Evolutionary conservation across 2,888 invertebrate species (phyloP).

Genomic region (Linnaemya tessellans): DNA sequence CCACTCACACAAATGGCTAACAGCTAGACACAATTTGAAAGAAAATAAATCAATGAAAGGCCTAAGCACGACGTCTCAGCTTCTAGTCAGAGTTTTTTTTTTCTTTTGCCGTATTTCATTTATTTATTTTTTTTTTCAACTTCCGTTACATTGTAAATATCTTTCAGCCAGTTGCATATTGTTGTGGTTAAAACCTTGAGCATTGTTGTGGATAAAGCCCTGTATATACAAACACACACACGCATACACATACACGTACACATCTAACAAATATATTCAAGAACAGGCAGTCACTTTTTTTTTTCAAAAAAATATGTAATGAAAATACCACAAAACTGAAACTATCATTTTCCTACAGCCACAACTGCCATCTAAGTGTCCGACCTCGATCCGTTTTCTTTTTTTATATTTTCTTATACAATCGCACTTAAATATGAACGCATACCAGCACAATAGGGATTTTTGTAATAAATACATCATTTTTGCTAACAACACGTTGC

Average conservation of each 20-base stretch:
- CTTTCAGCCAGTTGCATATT: conserved; percentile 17
- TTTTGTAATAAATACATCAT: conserved; percentile 4
- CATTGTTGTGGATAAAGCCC: conserved; percentile 28
- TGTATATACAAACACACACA: conserved; percentile 10
- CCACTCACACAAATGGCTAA: background rate
- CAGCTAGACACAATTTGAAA: background rate
- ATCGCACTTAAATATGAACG: background rate
- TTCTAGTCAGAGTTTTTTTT: background rate
- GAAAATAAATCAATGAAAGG: background rate
- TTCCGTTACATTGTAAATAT: conserved; percentile 37
- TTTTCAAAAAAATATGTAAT: background rate
- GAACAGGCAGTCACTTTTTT: conserved; percentile 9
- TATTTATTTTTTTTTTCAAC: conserved; percentile 7
- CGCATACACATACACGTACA: background rate
- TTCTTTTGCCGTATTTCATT: background rate
- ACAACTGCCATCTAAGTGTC: conserved; percentile 34
- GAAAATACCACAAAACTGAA: conserved; percentile 14
- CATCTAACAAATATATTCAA: background rate
- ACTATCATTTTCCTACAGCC: background rate
- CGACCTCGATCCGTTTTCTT: conserved; percentile 64
- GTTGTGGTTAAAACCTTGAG: conserved; percentile 36
- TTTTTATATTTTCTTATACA: conserved; percentile 39
- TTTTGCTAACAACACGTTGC: background rate
- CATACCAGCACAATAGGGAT: background rate
- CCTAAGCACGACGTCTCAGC: background rate